Conservation (phyloP, 1,140 invertebrate genomes). For the Microplitis demolitor region DNA sequence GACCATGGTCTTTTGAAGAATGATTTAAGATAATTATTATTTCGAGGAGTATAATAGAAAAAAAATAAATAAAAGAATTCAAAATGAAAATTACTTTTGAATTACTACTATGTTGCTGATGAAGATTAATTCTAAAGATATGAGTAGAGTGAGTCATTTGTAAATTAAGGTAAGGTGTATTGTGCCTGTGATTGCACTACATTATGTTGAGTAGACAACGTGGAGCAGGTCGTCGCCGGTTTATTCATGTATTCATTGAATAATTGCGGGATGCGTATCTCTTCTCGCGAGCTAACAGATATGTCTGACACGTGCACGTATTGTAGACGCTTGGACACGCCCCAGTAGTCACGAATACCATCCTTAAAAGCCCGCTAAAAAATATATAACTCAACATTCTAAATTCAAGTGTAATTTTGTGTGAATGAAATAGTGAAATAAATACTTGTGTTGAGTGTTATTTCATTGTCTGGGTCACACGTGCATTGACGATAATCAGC, state of each 20-base stretch:
- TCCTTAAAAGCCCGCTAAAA: background rate
- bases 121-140: background rate
- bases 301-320: background rate
- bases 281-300: background rate
- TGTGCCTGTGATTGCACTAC: slow-evolving; percentile 29
- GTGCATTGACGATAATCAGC: background rate
- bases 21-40: too few relatives aligned
- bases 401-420: background rate
- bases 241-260: slow-evolving; percentile 43
- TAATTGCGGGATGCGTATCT: slow-evolving; percentile 34
- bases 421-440: background rate
- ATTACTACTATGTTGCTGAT: too few relatives aligned
- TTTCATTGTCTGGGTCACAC: background rate
- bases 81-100: background rate
- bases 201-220: slow-evolving; percentile 30
- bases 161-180: slow-evolving; percentile 3
- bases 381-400: background rate
- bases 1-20: too few relatives aligned
- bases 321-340: background rate
- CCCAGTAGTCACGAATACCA: background rate
- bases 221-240: background rate
- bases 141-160: background rate
- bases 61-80: too few relatives aligned
- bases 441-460: background rate
- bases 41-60: too few relatives aligned